Base-by-base conservation (phyloP, 2,888 invertebrate genomes). In the Leucoptera coffeella region DNA sequence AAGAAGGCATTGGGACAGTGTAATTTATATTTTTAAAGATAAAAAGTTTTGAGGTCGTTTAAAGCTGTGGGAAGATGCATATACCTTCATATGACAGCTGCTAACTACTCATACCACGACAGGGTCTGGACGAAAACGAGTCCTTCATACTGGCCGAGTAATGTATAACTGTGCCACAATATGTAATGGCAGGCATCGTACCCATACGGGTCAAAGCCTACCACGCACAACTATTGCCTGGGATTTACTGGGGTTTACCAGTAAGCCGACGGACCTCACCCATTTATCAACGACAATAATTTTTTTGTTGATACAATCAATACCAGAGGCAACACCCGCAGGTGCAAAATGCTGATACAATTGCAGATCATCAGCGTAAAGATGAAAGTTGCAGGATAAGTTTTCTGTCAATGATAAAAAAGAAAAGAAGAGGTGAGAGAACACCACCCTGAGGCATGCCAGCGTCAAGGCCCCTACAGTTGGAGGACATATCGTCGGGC, bases 321-420 rank as follows among this genome's bases (percentile, higher is more conserved):
- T 8, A 3, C 15, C 24, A 1, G 10, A 4, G 4, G 2, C 7
- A 6, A 14, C 5, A 24, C n/a, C 12, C 11, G 13, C 23, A 8
- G 19, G 8, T 9, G 12, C 3, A 25, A 17, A 19, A 4, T 11
- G 17, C 12, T 5, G 6, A 21, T 27, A 30, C 8, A 24, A 12
- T 10, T 30, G 30, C 3, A 30, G n/a, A 19, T 30, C 30, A 13
- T 27, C 30, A 2, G 30, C 30, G 14, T 27, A 30, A 8, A 27
- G 22, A 11, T 30, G 26, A 10, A 15, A 29, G 3, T 13, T 10
- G 2, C 23, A 22, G 2, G 17, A 12, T 6, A 29, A 23, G 5
- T 8, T 4, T 4, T 11, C 2, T 22, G 4, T 11, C 10, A 14
- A 23, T 26, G 5, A 29, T 26, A 11, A 23, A 29, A n/a, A 29